phyloP scores from a whole-genome alignment of 2,888 invertebrate species.

The Allygus modestus region DNA sequence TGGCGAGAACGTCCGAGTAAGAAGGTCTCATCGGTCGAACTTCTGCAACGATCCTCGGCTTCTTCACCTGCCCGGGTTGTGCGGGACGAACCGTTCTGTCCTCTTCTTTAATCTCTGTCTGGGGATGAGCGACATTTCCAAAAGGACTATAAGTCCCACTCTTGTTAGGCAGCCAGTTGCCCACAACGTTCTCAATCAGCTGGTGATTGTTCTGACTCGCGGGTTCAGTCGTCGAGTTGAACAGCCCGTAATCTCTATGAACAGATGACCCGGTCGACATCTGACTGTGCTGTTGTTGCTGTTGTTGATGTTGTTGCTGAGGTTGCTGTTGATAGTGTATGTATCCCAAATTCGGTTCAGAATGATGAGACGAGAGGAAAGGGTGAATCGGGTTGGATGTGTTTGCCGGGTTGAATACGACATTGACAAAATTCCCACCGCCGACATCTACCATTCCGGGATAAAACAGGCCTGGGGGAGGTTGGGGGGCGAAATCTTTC shows the following conservation, averaged over 20 bases:
- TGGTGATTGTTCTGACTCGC: slow-evolving; percentile 73
- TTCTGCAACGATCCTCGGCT: slow-evolving; percentile 87
- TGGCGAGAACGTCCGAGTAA: slow-evolving; percentile 90
- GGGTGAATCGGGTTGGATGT: slow-evolving; percentile 66
- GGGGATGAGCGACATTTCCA: slow-evolving; percentile 73
- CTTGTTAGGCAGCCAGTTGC: slow-evolving; percentile 85
- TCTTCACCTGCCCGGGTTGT: slow-evolving; percentile 74
- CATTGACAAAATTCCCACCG: slow-evolving; percentile 75
- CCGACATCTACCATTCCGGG: slow-evolving; percentile 74
- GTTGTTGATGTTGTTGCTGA: slow-evolving; percentile 53
- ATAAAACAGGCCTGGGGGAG: slow-evolving; percentile 52
- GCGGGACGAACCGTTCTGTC: slow-evolving; percentile 47
- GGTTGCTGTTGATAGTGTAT: slow-evolving; percentile 72
- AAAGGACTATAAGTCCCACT: slow-evolving; percentile 86
- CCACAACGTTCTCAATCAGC: slow-evolving; percentile 84
- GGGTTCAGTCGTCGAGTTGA: slow-evolving; percentile 68
- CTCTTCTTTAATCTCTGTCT: slow-evolving; percentile 55
- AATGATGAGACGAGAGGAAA: slow-evolving; percentile 62
- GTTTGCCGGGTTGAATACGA: slow-evolving; percentile 68
- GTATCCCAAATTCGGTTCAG: slow-evolving; percentile 73
- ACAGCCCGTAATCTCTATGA: slow-evolving; percentile 74
- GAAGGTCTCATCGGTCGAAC: slow-evolving; percentile 90
- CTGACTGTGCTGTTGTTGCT: slow-evolving; percentile 43
- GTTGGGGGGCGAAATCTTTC: slow-evolving; percentile 52
- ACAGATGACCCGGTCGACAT: slow-evolving; percentile 2